Evolutionary conservation across 2,113 vertebrate genomes (phyloP).

Genomic region (Solenodon paradoxus): DNA sequence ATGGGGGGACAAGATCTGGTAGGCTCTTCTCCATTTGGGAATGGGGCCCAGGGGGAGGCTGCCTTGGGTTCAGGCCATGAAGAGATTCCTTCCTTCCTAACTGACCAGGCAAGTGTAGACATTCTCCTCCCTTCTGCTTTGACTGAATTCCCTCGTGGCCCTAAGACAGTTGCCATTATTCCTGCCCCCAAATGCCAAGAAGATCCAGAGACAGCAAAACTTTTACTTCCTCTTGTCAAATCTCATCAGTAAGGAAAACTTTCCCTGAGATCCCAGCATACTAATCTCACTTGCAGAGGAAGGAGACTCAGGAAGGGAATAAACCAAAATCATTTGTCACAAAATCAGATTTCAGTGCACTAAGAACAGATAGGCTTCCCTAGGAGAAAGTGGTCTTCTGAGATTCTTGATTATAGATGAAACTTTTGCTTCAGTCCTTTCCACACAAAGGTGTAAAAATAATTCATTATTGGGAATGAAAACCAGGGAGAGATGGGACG

Average conservation of each 20-base stretch:
- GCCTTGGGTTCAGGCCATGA: too few species aligned
- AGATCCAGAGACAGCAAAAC: not conserved
- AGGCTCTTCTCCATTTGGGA: too few species aligned
- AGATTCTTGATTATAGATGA: not conserved
- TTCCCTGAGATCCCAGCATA: not conserved
- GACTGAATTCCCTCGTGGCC: not conserved
- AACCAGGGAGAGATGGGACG: not conserved
- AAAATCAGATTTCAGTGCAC: not conserved
- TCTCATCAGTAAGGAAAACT: not conserved
- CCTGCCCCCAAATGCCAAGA: not conserved
- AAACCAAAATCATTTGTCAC: not conserved
- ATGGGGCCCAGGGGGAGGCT: too few species aligned
- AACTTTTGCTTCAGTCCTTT: not conserved
- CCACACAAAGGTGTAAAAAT: not conserved
- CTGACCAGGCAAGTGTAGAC: too few species aligned
- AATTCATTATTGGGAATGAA: not conserved
- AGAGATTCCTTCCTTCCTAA: too few species aligned
- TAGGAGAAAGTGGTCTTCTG: not conserved
- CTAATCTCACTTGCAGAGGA: not conserved
- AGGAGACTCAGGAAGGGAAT: not conserved
- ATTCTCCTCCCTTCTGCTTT: not conserved
- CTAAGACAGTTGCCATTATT: not conserved
- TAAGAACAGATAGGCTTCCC: not conserved
- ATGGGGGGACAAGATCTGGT: too few species aligned
- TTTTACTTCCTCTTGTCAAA: not conserved